Conservation (phyloP, 2,797 vertebrate genomes). For the Sylvia borin region DNA sequence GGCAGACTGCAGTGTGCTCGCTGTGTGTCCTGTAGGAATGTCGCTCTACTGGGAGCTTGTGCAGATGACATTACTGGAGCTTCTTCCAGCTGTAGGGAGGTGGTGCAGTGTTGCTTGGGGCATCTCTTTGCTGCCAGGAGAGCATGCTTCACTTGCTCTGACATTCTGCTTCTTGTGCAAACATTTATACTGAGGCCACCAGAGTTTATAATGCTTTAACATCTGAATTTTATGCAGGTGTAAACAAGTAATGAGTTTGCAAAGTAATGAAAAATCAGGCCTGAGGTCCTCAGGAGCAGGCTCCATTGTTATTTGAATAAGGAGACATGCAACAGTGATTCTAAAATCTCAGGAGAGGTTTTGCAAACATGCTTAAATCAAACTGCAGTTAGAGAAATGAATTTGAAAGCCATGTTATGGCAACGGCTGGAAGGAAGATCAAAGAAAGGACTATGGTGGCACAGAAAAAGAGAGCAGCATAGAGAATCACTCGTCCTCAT, state of each 20-base stretch:
- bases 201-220: not conserved
- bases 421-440: not conserved
- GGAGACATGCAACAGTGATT: not conserved
- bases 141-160: not conserved
- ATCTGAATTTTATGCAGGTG: slow-evolving; percentile 1
- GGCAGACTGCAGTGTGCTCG: not conserved
- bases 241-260: not conserved
- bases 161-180: not conserved
- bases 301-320: not conserved
- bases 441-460: not conserved
- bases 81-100: not conserved
- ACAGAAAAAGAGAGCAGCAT: not conserved
- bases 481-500: not conserved
- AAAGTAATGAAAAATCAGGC: not conserved
- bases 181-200: not conserved
- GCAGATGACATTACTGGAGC: not conserved
- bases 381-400: not conserved
- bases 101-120: not conserved
- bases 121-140: not conserved
- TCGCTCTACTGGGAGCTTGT: not conserved
- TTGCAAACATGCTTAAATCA: not conserved
- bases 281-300: not conserved
- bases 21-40: not conserved
- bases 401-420: not conserved
- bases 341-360: not conserved